A percentile compares a stretch with the other conserved stretches of the same genome.
Evolutionary conservation across 2,797 vertebrate species (phyloP).

Genomic region (Thripadectes ignobilis): DNA sequence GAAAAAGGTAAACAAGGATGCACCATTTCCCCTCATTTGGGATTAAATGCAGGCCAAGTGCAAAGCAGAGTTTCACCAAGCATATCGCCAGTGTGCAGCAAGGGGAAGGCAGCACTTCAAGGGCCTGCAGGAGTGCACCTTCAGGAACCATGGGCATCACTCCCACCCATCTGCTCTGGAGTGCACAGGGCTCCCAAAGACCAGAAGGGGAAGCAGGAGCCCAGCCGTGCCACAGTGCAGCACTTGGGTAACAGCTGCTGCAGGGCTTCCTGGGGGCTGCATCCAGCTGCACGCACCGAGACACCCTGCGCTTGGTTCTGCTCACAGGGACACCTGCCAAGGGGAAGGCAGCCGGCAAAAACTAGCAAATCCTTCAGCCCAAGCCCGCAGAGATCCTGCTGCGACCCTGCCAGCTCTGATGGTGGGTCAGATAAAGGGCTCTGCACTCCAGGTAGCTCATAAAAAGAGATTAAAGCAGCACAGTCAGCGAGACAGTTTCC

Average conservation of each 20-base stretch:
- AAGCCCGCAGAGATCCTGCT: not conserved
- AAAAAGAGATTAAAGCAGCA: slow-evolving; percentile 29
- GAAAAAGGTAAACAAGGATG: not conserved
- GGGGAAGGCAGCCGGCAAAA: slow-evolving; percentile 30
- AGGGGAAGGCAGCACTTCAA: not conserved
- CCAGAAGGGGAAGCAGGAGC: not conserved
- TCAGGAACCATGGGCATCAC: rapidly evolving
- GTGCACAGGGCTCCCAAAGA: not conserved
- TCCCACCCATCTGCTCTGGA: not conserved
- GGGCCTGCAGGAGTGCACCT: not conserved
- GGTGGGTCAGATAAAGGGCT: slow-evolving; percentile 21
- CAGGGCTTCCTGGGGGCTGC: not conserved
- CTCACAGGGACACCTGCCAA: not conserved
- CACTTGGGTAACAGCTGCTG: not conserved
- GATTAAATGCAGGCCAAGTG: rapidly evolving
- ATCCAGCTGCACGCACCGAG: not conserved
- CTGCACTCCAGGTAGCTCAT: slow-evolving; percentile 29
- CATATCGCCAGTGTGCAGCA: rapidly evolving
- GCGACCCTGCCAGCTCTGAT: not conserved
- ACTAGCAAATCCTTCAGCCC: not conserved
- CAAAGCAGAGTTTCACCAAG: not conserved
- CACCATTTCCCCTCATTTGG: rapidly evolving
- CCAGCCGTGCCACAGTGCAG: rapidly evolving
- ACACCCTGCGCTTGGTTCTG: not conserved
- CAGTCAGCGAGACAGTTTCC: not conserved